Percentiles rank a stretch among this genome's conserved stretches.
Conservation (phyloP, 1,140 invertebrate species). For the Drosophila ananassae region DNA sequence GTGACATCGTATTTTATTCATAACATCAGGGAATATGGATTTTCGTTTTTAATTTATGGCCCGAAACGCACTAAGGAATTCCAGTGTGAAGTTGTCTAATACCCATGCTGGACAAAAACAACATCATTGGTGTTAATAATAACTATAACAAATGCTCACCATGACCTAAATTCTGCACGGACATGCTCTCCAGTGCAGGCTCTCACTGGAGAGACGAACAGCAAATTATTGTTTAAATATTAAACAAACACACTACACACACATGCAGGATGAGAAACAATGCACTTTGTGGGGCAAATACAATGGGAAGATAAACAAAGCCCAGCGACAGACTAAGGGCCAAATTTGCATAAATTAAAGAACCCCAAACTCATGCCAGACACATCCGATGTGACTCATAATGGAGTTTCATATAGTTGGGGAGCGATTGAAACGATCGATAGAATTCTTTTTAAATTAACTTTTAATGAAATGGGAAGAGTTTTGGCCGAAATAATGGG, state of each 20-base stretch:
- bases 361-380: neutral
- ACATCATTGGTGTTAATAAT: constrained; percentile 32
- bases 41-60: constrained; percentile 4
- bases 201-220: constrained; percentile 14
- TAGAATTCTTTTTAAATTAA: constrained; percentile 1
- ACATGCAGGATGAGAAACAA: constrained; percentile 15
- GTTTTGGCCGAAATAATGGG: neutral
- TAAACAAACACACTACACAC: constrained; percentile 35
- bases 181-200: constrained; percentile 34
- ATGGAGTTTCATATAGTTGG: constrained; percentile 1
- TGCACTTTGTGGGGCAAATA: constrained; percentile 40
- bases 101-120: constrained; percentile 8
- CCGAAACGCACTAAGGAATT: constrained; percentile 10
- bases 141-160: constrained; percentile 46
- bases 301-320: constrained; percentile 36
- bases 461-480: neutral
- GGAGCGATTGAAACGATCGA: constrained; percentile 15
- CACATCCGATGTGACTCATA: constrained; percentile 3
- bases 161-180: constrained; percentile 39
- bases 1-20: neutral
- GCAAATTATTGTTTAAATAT: constrained; percentile 58
- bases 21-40: neutral
- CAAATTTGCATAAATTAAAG: constrained; percentile 56
- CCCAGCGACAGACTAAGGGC: constrained; percentile 14
- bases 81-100: constrained; percentile 38